Base-by-base conservation (phyloP, 37 sponge, comb jelly and placozoan genomes). In the Aphrocallistes beatrix region DNA sequence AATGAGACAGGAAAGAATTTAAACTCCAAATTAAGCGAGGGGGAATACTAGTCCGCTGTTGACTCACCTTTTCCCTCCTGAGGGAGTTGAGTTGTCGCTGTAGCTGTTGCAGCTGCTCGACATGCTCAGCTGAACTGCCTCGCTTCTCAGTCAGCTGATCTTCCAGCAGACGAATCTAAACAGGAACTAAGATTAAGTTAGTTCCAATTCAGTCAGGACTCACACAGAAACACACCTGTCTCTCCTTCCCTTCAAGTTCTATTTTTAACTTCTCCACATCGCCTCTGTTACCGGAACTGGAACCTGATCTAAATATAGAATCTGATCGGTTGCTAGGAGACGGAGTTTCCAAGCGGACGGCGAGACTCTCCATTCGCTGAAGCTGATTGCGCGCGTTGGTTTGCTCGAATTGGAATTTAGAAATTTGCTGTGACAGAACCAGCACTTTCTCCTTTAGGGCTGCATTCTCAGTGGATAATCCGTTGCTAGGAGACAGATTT, bases 81-180 rank as follows among this genome's bases (percentile, higher is more conserved):
- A 60, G 75, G n/a, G 8, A 25, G 34, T 60, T 60, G 10, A 60
- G 10, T 60, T 60, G 75, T 60, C n/a, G 10, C 32, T 60, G 75
- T 13, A 60, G 34, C 34, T 60, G 75, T 60, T 60, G 75, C 17
- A 60, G 75, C 21, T 60, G 75, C 34, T 60, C 75, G 6, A 60
- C 75, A 30, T 60, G 75, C 10, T 60, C 75, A 60, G 75, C 75
- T 60, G 75, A 60, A 30, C 75, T 60, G n/a, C 75, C 28, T 13
- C 28, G 10, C 75, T 60, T 60, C 6, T 60, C 75, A 60, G 75
- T 60, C 75, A 60, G 75, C 75, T 60, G 75, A 60, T 13, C n/a
- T 13, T 60, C 75, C 34, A 60, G 21, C 75, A 60, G n/a, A 3
- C 75, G 75, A 30, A 60, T 60, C 75, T 60, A 60, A 60, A 60